Conservation (phyloP, 1,140 invertebrate genomes). For the Latrodectus geometricus region DNA sequence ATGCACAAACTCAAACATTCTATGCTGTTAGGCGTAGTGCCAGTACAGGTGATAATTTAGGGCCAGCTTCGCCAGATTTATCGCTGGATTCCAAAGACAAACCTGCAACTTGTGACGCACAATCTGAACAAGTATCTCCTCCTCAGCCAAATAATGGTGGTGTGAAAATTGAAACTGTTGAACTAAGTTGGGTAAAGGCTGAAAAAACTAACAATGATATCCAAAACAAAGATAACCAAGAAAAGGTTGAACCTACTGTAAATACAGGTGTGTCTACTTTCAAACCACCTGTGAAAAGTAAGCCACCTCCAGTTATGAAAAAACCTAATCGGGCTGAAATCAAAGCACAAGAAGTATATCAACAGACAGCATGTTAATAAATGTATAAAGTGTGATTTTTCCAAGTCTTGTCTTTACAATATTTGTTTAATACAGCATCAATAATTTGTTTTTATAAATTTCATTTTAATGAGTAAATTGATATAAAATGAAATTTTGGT, state of each 20-base stretch:
- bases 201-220: conserved; percentile 33
- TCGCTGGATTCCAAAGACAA: conserved; percentile 64
- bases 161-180: conserved; percentile 65
- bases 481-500: not conserved
- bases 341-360: conserved; percentile 48
- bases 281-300: conserved; percentile 80
- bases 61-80: conserved; percentile 57
- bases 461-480: not conserved
- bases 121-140: conserved; percentile 17
- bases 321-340: conserved; percentile 72
- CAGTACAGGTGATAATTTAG: conserved; percentile 59
- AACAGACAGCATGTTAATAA: conserved; percentile 53
- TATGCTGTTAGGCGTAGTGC: conserved; percentile 63
- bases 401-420: not conserved
- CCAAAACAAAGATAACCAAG: not conserved
- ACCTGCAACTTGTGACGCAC: conserved; percentile 37
- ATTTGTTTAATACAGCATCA: not conserved
- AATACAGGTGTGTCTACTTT: conserved; percentile 74
- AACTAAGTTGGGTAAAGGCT: conserved; percentile 71
- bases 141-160: conserved; percentile 24
- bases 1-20: conserved; percentile 66
- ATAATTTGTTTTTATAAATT: not conserved
- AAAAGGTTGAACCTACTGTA: conserved; percentile 69
- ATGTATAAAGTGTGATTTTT: not conserved
- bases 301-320: conserved; percentile 77